A percentile compares a stretch with the other conserved stretches of the same genome.
These are phyloP conservation scores for Chaenocephalus aceratus DNA, from an alignment of 2,113 vertebrate genomes.

Conservation along the genomic window DNA sequence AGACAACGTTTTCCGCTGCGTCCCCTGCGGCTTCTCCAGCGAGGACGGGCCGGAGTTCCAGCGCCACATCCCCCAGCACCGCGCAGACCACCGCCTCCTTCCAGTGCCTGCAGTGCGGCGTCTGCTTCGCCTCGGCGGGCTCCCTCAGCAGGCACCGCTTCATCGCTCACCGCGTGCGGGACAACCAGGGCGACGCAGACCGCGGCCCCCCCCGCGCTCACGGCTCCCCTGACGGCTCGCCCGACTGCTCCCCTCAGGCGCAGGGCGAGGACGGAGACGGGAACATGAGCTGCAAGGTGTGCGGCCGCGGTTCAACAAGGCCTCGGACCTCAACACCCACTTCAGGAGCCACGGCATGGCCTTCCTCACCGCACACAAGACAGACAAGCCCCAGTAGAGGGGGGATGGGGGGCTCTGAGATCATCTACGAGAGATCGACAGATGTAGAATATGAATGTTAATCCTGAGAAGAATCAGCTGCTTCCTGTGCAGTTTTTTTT, in stretches of 20 bases:
- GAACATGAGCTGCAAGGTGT: slow-evolving; percentile 87
- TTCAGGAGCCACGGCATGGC: slow-evolving; percentile 97
- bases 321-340: slow-evolving; percentile 93
- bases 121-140: slow-evolving; percentile 91
- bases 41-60: slow-evolving; percentile 83
- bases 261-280: slow-evolving; percentile 78
- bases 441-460: slow-evolving; percentile 70
- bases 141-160: slow-evolving; percentile 91
- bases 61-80: slow-evolving; percentile 87
- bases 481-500: slow-evolving; percentile 67
- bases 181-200: slow-evolving; percentile 67
- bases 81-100: slow-evolving; percentile 87
- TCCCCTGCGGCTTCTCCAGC: slow-evolving; percentile 86
- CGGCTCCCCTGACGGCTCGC: slow-evolving; percentile 67
- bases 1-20: slow-evolving; percentile 80
- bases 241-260: slow-evolving; percentile 56
- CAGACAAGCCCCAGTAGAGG: slow-evolving; percentile 79
- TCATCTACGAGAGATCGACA: neutral
- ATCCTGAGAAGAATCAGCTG: slow-evolving; percentile 63
- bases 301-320: slow-evolving; percentile 92
- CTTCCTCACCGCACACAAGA: slow-evolving; percentile 93
- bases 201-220: slow-evolving; percentile 31
- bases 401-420: neutral
- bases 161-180: slow-evolving; percentile 92
- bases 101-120: slow-evolving; percentile 93